Conservation (phyloP, 1,140 invertebrate species). For the Diplogasteroides magnus region DNA sequence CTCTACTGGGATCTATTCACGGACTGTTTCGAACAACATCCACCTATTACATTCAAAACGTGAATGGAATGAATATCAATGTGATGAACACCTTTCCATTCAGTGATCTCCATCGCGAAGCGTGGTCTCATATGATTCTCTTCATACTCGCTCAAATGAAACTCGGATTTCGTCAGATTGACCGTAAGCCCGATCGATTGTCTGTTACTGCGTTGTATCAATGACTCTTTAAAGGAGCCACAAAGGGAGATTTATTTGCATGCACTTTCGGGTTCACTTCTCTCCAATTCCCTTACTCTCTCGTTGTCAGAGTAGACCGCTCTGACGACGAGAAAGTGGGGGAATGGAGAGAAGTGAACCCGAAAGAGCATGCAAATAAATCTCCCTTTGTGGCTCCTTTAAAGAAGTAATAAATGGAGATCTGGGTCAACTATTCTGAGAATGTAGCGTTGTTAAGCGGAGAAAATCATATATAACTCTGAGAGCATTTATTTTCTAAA, state of each 20-base stretch:
- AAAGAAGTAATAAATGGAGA: too few relatives aligned
- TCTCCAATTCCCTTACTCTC: too few relatives aligned
- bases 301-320: too few relatives aligned
- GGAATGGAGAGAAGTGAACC: too few relatives aligned
- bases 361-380: too few relatives aligned
- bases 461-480: too few relatives aligned
- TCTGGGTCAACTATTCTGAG: too few relatives aligned
- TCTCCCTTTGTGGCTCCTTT: too few relatives aligned
- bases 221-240: neutral
- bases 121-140: constrained; percentile 29
- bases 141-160: constrained; percentile 32
- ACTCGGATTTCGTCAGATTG: constrained; percentile 17
- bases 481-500: too few relatives aligned
- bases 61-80: neutral
- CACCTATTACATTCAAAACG: constrained; percentile 23
- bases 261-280: neutral
- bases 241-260: too few relatives aligned
- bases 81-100: neutral
- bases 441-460: too few relatives aligned
- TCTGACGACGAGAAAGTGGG: too few relatives aligned
- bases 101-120: neutral
- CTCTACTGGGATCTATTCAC: constrained; percentile 32
- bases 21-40: constrained; percentile 29
- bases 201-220: neutral
- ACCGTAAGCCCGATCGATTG: neutral